Base-by-base conservation (phyloP, 2,888 invertebrate genomes). In the Synergus gifuensis region DNA sequence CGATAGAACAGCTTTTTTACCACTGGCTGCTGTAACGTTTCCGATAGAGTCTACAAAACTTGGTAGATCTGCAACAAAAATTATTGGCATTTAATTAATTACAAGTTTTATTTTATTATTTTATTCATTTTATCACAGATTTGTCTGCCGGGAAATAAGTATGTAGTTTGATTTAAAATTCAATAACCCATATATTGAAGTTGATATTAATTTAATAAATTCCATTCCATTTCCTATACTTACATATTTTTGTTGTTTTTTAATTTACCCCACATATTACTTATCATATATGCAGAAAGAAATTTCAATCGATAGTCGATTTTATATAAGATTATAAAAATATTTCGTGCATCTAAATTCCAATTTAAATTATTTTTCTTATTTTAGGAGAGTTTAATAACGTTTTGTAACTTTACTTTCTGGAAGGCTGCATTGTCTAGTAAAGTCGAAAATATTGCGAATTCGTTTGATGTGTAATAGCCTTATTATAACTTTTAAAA, bases 21-120 rank as follows among this genome's bases (percentile, higher is more conserved):
- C 96, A 42, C 96, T 93, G 8, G 96, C 94, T 11, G 96, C 95
- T 0, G 96, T 96, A 84, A 96, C 95, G 91, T 96, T 96, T 84
- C 94, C 94, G 82, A 96, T 96, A 44, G 95, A 94, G 66, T 94
- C 95, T 76, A 94, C 93, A 90, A 96, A 96, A 89, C 95, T 95
- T 0, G 96, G 96, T 84, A 88, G 82, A 89, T 88, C 91, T 91
- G 87, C 36, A 81, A 78, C 63, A 76, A 82, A 83, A 76, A 63
- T 16, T 36, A 69, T n/a, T 4, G 2, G 44, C 7, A 44, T n/a
- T 14, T 69, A 2, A 18, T n/a, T n/a, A 54, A 18, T 9, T 18
- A n/a, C 54, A n/a, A 54, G 9, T n/a, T 54, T 9, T 18, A 54
- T 54, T 54, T n/a, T n/a, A 18, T n/a, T 0, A n/a, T 7, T 49